Conservation (phyloP, 1,140 invertebrate genomes). For the Ceratosolen solmsi region DNA sequence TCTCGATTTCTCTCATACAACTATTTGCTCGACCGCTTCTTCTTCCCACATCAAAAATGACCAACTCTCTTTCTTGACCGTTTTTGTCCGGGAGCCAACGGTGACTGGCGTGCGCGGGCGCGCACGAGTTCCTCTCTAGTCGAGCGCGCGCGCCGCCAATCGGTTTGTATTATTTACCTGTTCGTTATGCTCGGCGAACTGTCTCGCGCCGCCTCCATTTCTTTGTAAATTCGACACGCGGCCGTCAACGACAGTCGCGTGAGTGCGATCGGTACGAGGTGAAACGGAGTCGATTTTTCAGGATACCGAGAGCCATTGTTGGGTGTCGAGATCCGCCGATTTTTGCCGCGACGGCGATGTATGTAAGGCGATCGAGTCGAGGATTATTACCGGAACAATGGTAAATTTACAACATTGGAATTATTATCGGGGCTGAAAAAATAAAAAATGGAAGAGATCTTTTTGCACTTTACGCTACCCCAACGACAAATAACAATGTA, state of each 20-base stretch:
- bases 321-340: background rate
- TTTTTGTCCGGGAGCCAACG: slow-evolving; percentile 41
- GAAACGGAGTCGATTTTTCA: background rate
- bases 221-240: slow-evolving; percentile 52
- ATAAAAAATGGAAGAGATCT: background rate
- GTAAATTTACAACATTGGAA: background rate
- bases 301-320: too few relatives aligned
- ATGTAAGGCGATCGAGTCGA: background rate
- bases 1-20: slow-evolving; percentile 33
- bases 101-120: background rate
- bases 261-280: background rate
- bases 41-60: background rate
- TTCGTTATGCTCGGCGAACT: slow-evolving; percentile 52
- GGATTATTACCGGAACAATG: background rate
- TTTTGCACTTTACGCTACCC: background rate
- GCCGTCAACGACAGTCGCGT: background rate
- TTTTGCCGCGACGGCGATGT: background rate
- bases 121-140: background rate
- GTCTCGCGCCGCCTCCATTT: slow-evolving; percentile 51
- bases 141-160: slow-evolving; percentile 25
- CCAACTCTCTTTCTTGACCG: slow-evolving; percentile 32
- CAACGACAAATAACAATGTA: background rate
- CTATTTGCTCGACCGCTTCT: background rate
- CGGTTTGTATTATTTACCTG: slow-evolving; percentile 60
- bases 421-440: background rate